Percentiles rank a stretch among this genome's conserved stretches.
Conservation (phyloP, 2,888 invertebrate species). For the Cancer borealis region DNA sequence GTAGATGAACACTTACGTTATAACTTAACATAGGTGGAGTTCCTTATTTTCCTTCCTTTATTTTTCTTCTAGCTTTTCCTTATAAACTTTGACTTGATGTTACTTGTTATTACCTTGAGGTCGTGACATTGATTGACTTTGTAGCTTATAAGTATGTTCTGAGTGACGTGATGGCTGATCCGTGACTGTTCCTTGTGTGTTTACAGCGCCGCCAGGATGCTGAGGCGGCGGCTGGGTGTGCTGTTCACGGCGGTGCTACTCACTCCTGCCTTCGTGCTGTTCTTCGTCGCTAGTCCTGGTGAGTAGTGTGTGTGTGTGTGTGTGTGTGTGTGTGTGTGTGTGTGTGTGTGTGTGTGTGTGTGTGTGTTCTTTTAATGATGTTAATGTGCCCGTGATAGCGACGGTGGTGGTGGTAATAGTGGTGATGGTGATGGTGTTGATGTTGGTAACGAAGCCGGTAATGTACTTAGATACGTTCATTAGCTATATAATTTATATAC, state of each 20-base stretch:
- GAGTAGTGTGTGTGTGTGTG: constrained; percentile 42
- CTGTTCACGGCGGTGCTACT: constrained; percentile 68
- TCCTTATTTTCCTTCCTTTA: not conserved
- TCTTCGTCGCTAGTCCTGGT: constrained; percentile 71
- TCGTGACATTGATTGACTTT: not conserved
- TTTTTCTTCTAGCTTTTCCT: no score
- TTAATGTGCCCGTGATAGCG: no score
- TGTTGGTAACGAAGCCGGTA: no score
- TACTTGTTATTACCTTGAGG: no score
- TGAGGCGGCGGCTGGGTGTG: constrained; percentile 69
- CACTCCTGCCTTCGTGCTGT: constrained; percentile 72
- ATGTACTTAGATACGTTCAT: no score
- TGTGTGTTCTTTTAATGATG: not conserved
- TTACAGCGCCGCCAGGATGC: constrained; percentile 56
- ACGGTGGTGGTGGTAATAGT: no score
- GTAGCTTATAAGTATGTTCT: not conserved
- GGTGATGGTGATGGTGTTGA: not conserved
- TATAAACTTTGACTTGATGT: no score
- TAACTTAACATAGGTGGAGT: not conserved
- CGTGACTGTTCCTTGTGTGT: not conserved
- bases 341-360: not conserved
- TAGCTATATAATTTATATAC: no score
- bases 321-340: constrained; percentile 43
- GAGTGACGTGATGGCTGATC: not conserved
- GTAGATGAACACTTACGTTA: no score